phyloP scores from a whole-genome alignment of 2,888 invertebrate genomes.

The Argyresthia goedartella region DNA sequence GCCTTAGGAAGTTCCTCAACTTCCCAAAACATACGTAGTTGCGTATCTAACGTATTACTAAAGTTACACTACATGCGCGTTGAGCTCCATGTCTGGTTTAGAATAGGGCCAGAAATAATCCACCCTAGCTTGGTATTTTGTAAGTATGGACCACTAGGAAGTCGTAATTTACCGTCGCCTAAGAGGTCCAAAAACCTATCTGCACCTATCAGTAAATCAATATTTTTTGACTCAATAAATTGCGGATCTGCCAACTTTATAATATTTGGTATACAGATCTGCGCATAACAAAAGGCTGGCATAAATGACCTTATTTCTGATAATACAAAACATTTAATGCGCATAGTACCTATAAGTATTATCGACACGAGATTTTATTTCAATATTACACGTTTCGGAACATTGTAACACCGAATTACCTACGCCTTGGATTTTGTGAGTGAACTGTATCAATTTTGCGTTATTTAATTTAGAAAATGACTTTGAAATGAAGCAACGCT shows the following conservation, averaged over 20 bases:
- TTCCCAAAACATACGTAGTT: conserved; percentile 5
- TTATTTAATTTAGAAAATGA: background rate
- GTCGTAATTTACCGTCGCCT: background rate
- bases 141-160: background rate
- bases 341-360: background rate
- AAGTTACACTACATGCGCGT: conserved; percentile 2
- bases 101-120: conserved; percentile 8
- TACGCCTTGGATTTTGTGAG: background rate
- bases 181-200: background rate
- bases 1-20: conserved; percentile 6
- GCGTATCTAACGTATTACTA: background rate
- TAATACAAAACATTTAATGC: conserved; percentile 3
- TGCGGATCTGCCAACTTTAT: background rate
- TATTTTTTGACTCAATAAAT: background rate
- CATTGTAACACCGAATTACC: background rate
- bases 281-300: background rate
- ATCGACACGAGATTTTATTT: background rate
- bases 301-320: background rate
- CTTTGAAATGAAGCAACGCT: background rate
- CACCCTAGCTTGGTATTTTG: background rate
- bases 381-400: background rate
- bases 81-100: background rate
- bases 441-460: background rate
- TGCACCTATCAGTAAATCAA: background rate
- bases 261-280: background rate